A percentile compares a stretch with the other conserved stretches of the same genome.
Conservation (phyloP, 2,888 invertebrate genomes). For the Eristalis arbustorum region DNA sequence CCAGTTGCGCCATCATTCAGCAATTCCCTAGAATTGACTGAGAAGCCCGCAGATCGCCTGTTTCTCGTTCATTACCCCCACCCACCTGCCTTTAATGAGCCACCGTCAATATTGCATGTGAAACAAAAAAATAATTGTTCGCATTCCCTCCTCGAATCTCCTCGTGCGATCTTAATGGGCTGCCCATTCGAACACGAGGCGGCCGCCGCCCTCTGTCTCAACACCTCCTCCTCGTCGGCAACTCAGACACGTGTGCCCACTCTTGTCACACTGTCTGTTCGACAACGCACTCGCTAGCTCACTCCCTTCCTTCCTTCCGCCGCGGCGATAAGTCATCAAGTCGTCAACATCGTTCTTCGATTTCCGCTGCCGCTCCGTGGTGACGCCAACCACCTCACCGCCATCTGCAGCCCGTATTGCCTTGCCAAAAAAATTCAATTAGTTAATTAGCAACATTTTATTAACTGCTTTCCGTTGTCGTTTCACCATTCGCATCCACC, state of each 20-base stretch:
- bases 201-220: background rate
- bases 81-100: no score
- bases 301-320: background rate
- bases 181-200: background rate
- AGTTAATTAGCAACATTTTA: constrained; percentile 17
- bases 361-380: background rate
- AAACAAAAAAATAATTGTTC: background rate
- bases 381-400: background rate
- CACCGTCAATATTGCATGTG: background rate
- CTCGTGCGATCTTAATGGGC: background rate
- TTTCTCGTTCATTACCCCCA: no score
- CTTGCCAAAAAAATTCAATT: constrained; percentile 18
- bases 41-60: no score
- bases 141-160: background rate
- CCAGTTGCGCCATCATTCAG: no score
- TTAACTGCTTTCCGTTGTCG: constrained; percentile 15
- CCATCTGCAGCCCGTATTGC: background rate
- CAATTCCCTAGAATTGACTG: no score
- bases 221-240: background rate
- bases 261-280: background rate
- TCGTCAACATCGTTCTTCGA: constrained; percentile 1
- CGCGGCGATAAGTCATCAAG: background rate
- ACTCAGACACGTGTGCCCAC: background rate
- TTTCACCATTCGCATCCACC: background rate
- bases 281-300: background rate